Evolutionary conservation across 2,797 vertebrate genomes (phyloP), one percentile per base, ranked within the genome.

Genomic region (Nasua narica): DNA sequence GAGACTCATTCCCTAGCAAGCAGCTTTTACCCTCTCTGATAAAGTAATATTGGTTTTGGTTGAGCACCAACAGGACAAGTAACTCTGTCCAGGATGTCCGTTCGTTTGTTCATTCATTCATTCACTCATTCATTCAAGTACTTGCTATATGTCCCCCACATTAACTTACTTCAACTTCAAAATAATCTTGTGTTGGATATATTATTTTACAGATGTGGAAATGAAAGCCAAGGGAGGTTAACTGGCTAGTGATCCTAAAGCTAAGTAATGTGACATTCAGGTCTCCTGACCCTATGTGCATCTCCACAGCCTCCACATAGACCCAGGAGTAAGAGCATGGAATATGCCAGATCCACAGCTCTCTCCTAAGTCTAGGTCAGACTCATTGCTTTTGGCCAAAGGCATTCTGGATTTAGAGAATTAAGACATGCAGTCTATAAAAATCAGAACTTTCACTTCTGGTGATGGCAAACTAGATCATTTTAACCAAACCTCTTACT

Each of bases 321-420:
- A 50, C 48, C 32, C 50, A 77, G 18, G 3, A 14, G 9, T 48
- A 29, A 35, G 8, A 46, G 7, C 25, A 16, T 0, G 6, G 72
- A 37, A 8, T 1, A 27, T 2, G 10, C 25, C 72, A 54, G 25
- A 58, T 0, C 52, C 19, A 62, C 4, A 46, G 29, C 58, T 81
- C 32, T 86, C 67, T 89, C 72, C 92, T 67, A 92, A 86, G 40
- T 29, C 27, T 32, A 93, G 8, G 54, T 76, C 40, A 91, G 19
- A 37, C 40, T 48, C 43, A 67, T 0, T 79, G 52, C 35, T 91
- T 91, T 58, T 43, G 32, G 18, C 27, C 87, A 88, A 94, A 91
- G 29, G 23, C 92, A 95, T 70, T 93, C 52, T 69, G 84, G 37
- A 84, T n/a, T 76, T 76, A 79, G 46, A 94, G 67, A 91, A 25